Percentiles rank a stretch among this genome's conserved stretches.
Evolutionary conservation across 2,113 vertebrate species (phyloP).

Genomic region (Hipposideros armiger): DNA sequence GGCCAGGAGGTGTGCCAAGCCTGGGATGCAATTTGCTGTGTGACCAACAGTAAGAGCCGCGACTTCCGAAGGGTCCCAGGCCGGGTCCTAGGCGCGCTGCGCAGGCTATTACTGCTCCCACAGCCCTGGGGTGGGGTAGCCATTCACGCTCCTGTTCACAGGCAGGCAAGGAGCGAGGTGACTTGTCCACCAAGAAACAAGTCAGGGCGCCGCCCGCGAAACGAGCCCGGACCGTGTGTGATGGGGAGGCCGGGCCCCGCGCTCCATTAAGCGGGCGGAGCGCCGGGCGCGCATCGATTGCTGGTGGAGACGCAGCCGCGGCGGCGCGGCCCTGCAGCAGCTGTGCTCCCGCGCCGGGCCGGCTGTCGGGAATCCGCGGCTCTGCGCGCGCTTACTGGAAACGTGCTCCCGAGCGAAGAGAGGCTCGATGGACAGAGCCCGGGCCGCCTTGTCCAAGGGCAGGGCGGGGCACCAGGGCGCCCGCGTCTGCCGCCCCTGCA

Average conservation of each 20-base stretch:
- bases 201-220: too few species aligned
- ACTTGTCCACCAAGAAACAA: too few species aligned
- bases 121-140: too few species aligned
- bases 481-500: neutral
- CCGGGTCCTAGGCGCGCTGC: too few species aligned
- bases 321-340: slow-evolving; percentile 29
- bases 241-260: too few species aligned
- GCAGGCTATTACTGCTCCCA: too few species aligned
- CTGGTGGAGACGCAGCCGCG: slow-evolving; percentile 28
- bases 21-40: neutral
- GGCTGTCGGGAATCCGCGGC: slow-evolving; percentile 77
- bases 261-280: neutral
- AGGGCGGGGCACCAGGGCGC: neutral
- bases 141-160: too few species aligned
- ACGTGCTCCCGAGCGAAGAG: slow-evolving; percentile 5
- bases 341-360: slow-evolving; percentile 44
- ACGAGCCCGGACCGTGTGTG: too few species aligned
- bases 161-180: too few species aligned
- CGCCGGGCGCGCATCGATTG: slow-evolving; percentile 65
- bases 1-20: neutral
- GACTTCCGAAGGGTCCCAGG: too few species aligned
- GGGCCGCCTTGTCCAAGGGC: neutral
- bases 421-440: neutral
- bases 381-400: slow-evolving; percentile 73
- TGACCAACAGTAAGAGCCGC: too few species aligned